Evolutionary conservation across 1,140 invertebrate species (phyloP), one percentile per base, ranked within the genome.

Genomic region (Odontomachus brunneus): DNA sequence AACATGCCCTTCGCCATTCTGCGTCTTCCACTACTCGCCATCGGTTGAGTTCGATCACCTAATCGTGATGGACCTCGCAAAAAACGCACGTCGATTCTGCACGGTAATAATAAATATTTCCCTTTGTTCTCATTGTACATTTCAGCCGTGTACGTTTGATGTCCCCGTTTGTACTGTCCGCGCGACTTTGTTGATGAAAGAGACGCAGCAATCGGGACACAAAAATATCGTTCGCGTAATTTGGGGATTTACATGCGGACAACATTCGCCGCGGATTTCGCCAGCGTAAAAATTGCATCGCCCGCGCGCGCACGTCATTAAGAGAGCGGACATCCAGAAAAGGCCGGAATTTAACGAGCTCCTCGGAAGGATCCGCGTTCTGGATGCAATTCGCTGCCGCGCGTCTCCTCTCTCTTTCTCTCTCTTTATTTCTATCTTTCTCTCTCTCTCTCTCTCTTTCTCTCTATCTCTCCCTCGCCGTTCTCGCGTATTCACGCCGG

Each of bases 291-390:
- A 80, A 55, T 59, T 38, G 53, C 75, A 53, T 80, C 33, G 75
- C 17, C 44, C 12, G 48, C n/a, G 44, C 26, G 74, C 60, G 69
- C 33, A 65, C 65, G 65, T 80, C 65, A 80, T 80, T 80, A 80
- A 71, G 22, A 80, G 75, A 80, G 24, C 75, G 48, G 65, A 80
- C 75, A 80, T 80, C 51, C 65, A 80, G 75, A 80, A 57, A 80
- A 80, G 74, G 51, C 65, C 14, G 51, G 65, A 69, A 80, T 80
- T 80, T 80, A 80, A 80, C 75, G 75, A 80, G 75, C 75, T 80
- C 38, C 75, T 80, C 75, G 65, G 33, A 80, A 80, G 75, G 65
- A 80, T 80, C 63, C 63, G 75, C 49, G 29, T 49, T 78, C 75
- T 80, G 65, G 75, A 80, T 80, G 75, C 75, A 71, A 80, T 80